phyloP scores from a whole-genome alignment of 2,888 invertebrate genomes.

The Leptinotarsa juncta region DNA sequence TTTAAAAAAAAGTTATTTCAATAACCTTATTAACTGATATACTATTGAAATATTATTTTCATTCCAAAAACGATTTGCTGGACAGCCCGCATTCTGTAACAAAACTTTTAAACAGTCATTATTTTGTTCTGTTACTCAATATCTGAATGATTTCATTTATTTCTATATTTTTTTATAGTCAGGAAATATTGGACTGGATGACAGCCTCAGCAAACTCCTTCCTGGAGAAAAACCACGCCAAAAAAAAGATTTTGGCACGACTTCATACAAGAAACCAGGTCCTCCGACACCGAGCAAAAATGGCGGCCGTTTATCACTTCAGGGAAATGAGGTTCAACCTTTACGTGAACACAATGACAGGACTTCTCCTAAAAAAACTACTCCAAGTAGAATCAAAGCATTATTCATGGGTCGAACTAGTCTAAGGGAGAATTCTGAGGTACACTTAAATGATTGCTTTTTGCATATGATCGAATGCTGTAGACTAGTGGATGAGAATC shows the following conservation, averaged over 20 bases:
- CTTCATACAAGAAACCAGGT: constrained; percentile 85
- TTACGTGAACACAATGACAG: constrained; percentile 63
- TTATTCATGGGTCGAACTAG: constrained; percentile 68
- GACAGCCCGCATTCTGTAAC: too few relatives aligned
- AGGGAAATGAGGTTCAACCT: constrained; percentile 70
- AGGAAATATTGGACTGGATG: constrained; percentile 61
- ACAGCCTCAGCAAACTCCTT: constrained; percentile 64
- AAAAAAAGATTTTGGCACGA: constrained; percentile 73
- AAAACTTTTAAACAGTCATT: too few relatives aligned
- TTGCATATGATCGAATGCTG: constrained; percentile 30
- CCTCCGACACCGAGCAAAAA: constrained; percentile 90
- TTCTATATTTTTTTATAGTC: constrained; percentile 48
- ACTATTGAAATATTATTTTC: too few relatives aligned
- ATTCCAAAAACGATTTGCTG: too few relatives aligned
- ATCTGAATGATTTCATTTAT: not conserved
- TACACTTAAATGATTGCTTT: constrained; percentile 43
- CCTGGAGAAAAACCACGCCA: constrained; percentile 63
- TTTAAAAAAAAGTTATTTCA: too few relatives aligned
- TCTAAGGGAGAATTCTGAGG: constrained; percentile 59
- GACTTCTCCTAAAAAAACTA: constrained; percentile 69
- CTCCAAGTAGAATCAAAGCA: constrained; percentile 74
- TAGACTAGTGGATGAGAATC: constrained; percentile 26
- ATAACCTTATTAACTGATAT: too few relatives aligned
- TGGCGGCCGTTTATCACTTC: constrained; percentile 76
- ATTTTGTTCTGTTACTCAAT: not conserved